Base-by-base conservation (phyloP, 2,113 vertebrate genomes). In the Scopus umbretta region DNA sequence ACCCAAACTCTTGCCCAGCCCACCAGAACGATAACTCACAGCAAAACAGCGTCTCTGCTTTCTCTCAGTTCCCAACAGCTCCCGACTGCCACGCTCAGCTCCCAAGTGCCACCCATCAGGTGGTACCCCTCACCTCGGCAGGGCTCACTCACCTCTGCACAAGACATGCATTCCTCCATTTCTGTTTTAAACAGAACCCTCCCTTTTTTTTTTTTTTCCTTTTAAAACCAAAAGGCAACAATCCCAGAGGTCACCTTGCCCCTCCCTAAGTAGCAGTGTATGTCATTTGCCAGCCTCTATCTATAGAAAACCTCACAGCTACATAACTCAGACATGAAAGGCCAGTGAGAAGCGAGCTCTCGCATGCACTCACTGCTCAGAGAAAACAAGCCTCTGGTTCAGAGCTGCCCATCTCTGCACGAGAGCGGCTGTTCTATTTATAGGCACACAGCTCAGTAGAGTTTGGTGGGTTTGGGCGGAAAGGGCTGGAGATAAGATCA, bases 391-490 rank as follows among this genome's bases (percentile, higher is more conserved):
- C 56, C 95, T 89, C 91, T 23, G 88, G 87, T 94, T 97, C 92
- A 36, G 88, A 78, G 91, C 97, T 97, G 96, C 97, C 97, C 96
- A 94, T 93, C 92, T 79, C 96, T 21, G 72, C 92, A 96, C 42
- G 42, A 96, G 94, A 96, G 94, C 92, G 17, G 96, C 80, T 11
- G 5, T 56, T 92, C 97, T 98, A 98, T 98, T 98, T 98, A 98
- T 98, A 98, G 98, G 62, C 92, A 73, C 82, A 15, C 70, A 59
- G 95, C 97, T 97, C 97, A 97, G 97, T 88, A 96, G 92, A 92
- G 92, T 90, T 95, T 90, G 92, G 96, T 98, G 97, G 96, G 97
- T 98, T 98, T 96, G 93, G 95, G 97, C 95, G 95, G 98, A 98
- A 98, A 98, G 86, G 75, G 94, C 92, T 84, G 34, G 53, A 96